phyloP scores from a whole-genome alignment of 1,140 invertebrate species.

The Contarinia nasturtii region DNA sequence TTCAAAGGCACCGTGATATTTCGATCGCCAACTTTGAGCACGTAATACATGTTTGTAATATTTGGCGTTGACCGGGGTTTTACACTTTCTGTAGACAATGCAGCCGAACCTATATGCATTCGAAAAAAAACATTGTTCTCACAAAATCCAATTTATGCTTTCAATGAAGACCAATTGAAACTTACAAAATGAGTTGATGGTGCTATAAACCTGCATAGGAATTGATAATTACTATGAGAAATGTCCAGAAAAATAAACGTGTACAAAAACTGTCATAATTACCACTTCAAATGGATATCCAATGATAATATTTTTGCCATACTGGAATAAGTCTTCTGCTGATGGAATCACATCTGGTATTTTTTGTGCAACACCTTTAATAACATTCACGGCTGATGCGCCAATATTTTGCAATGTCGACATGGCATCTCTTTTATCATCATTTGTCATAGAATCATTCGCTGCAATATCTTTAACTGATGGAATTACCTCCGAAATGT shows the following conservation, averaged over 20 bases:
- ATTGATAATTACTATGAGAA: too few relatives aligned
- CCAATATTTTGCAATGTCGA: not conserved
- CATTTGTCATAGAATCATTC: not conserved
- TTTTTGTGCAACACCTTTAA: constrained; percentile 7
- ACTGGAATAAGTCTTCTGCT: constrained; percentile 13
- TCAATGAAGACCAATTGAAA: not conserved
- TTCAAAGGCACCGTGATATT: not conserved
- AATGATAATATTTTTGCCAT: constrained; percentile 15
- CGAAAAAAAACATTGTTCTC: too few relatives aligned
- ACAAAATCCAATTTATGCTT: too few relatives aligned
- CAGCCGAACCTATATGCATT: not conserved
- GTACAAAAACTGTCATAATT: too few relatives aligned
- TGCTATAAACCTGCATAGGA: not conserved
- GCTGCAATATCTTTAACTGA: not conserved
- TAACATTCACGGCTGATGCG: constrained; percentile 7
- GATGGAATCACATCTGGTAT: constrained; percentile 14
- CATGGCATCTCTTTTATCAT: not conserved
- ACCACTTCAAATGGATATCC: constrained; percentile 19
- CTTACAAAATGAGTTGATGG: not conserved
- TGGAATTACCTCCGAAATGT: not conserved
- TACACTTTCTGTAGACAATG: not conserved
- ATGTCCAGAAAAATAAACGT: too few relatives aligned
- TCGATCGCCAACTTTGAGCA: not conserved
- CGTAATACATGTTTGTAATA: not conserved
- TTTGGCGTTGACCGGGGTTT: not conserved